Conservation (phyloP, 2,888 invertebrate species). For the Dicycla oo region DNA sequence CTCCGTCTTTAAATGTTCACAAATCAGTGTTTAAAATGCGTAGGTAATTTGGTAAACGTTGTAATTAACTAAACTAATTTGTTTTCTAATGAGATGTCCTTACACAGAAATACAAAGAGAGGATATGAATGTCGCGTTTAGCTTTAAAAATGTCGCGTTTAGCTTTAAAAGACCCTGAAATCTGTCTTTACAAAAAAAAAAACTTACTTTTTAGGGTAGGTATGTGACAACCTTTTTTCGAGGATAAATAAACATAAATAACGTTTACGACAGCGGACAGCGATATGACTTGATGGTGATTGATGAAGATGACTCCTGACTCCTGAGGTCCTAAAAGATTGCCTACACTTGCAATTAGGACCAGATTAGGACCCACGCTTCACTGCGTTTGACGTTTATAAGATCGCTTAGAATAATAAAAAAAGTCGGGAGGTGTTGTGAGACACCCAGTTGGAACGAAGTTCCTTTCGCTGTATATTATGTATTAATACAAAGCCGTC, state of each 20-base stretch:
- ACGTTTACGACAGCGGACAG: slow-evolving; percentile 30
- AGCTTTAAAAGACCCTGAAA: not conserved
- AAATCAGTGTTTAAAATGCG: no score
- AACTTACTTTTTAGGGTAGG: not conserved
- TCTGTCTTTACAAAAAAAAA: not conserved
- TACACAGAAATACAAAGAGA: no score
- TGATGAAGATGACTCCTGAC: slow-evolving; percentile 31
- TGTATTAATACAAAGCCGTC: no score
- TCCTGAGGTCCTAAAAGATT: slow-evolving; percentile 9
- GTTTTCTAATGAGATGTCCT: no score
- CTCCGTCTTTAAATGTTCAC: no score
- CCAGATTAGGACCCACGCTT: slow-evolving; percentile 13
- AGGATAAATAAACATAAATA: slow-evolving; percentile 50
- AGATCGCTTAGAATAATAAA: not conserved
- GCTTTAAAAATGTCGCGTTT: no score
- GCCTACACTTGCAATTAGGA: slow-evolving; percentile 38
- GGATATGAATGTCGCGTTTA: no score
- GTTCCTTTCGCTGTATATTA: no score
- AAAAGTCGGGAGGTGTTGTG: no score
- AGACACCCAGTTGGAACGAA: no score
- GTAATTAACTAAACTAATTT: no score
- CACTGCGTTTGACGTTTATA: not conserved
- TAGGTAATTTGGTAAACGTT: no score
- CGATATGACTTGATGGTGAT: slow-evolving; percentile 43
- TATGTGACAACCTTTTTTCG: slow-evolving; percentile 14